Evolutionary conservation across 2,888 invertebrate species (phyloP).

Genomic region (Atherix ibis): DNA sequence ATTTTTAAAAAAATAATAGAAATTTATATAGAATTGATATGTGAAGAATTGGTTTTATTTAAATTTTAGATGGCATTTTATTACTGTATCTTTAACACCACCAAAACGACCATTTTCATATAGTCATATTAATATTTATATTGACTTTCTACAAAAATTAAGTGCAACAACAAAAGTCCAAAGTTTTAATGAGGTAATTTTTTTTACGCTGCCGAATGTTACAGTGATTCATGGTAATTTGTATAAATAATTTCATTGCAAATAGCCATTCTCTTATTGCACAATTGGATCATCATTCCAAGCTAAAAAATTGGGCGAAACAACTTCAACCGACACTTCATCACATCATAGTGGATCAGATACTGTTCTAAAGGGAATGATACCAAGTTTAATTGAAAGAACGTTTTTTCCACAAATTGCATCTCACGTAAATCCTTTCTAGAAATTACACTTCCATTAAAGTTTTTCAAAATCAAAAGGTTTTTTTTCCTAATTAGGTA

Average conservation of each 20-base stretch:
- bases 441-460: neutral
- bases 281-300: constrained; percentile 29
- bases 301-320: constrained; percentile 15
- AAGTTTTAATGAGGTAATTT: constrained; percentile 37
- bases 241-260: constrained; percentile 3
- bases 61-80: constrained; percentile 46
- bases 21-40: no score
- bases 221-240: no score
- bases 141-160: constrained; percentile 40
- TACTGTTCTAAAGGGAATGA: constrained; percentile 22
- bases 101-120: constrained; percentile 41
- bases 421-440: constrained; percentile 23
- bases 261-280: constrained; percentile 31
- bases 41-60: no score
- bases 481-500: constrained; percentile 19
- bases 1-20: no score
- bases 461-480: neutral
- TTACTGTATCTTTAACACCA: constrained; percentile 35
- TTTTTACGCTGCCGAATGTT: neutral
- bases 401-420: constrained; percentile 23
- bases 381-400: constrained; percentile 29
- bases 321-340: constrained; percentile 11
- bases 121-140: constrained; percentile 40
- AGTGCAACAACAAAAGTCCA: constrained; percentile 40
- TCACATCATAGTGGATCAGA: constrained; percentile 25